Evolutionary conservation across 2,888 invertebrate genomes (phyloP).

Genomic region (Lordiphosa andalusiaca): DNA sequence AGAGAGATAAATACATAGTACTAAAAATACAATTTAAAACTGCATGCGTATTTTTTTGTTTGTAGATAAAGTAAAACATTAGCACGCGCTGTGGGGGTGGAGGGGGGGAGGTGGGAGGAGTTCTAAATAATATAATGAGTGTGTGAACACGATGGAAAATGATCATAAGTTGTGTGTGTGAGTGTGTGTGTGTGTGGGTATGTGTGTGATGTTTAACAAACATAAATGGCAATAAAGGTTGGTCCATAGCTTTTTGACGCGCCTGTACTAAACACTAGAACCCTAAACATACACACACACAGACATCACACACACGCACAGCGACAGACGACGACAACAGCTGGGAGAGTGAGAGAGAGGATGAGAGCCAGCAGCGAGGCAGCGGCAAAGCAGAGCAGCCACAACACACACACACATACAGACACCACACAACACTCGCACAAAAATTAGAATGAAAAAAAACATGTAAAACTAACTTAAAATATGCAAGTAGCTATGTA

Average conservation of each 20-base stretch:
- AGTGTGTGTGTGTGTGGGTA: conserved; percentile 12
- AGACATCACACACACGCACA: conserved; percentile 23
- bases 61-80: conserved; percentile 57
- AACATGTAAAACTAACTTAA: neutral
- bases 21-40: conserved; percentile 72
- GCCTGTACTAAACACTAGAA: conserved; percentile 38
- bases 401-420: conserved; percentile 3
- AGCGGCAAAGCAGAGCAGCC: conserved; percentile 1
- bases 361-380: conserved; percentile 18
- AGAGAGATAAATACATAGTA: conserved; percentile 52
- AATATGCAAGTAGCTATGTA: conserved; percentile 5
- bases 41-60: conserved; percentile 75
- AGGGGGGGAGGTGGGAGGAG: conserved; percentile 14
- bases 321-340: conserved; percentile 25
- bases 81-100: conserved; percentile 52
- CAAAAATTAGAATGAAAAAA: conserved; percentile 24
- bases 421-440: neutral
- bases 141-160: conserved; percentile 39
- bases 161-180: conserved; percentile 10
- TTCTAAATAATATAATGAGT: conserved; percentile 16
- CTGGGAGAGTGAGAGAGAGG: conserved; percentile 18
- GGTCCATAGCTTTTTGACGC: conserved; percentile 31
- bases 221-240: conserved; percentile 20
- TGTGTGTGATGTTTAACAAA: conserved; percentile 20
- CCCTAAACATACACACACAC: conserved; percentile 40